These are phyloP conservation scores for Euphonia xanthogaster DNA, from an alignment of 2,797 vertebrate genomes.

Conservation along the genomic window DNA sequence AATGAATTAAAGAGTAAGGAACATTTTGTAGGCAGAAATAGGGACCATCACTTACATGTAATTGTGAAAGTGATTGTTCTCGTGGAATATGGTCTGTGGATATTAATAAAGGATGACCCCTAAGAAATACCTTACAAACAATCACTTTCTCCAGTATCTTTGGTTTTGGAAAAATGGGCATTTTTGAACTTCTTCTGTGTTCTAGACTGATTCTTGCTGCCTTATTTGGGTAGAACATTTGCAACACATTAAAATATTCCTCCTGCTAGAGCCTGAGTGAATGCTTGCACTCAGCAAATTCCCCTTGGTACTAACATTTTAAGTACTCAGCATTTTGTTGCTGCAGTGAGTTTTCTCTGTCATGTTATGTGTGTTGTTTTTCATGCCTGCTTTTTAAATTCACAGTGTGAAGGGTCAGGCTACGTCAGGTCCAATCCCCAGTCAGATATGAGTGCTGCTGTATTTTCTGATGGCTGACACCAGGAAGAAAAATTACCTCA, in stretches of 20 bases:
- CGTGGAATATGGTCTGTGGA: neutral
- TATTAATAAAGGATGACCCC: neutral
- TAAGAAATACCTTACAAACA: neutral
- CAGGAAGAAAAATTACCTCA: neutral
- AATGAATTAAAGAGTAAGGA: neutral
- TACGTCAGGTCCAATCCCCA: fast-evolving
- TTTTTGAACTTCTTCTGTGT: neutral
- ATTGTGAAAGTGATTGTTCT: neutral
- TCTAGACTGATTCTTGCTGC: neutral
- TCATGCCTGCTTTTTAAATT: neutral
- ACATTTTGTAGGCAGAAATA: neutral
- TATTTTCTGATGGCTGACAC: neutral
- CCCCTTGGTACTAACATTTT: neutral
- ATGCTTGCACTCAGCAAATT: neutral
- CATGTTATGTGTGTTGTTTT: neutral
- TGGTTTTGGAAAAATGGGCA: neutral
- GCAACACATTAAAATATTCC: neutral
- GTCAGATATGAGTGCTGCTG: neutral
- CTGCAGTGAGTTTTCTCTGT: neutral
- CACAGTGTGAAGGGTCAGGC: neutral
- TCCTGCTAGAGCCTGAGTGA: neutral
- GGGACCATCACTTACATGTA: neutral
- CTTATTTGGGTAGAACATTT: neutral
- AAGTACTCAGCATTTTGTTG: neutral
- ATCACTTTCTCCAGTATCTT: neutral